Base-by-base conservation (phyloP, 2,797 vertebrate species). In the Chaenodraco wilsoni region DNA sequence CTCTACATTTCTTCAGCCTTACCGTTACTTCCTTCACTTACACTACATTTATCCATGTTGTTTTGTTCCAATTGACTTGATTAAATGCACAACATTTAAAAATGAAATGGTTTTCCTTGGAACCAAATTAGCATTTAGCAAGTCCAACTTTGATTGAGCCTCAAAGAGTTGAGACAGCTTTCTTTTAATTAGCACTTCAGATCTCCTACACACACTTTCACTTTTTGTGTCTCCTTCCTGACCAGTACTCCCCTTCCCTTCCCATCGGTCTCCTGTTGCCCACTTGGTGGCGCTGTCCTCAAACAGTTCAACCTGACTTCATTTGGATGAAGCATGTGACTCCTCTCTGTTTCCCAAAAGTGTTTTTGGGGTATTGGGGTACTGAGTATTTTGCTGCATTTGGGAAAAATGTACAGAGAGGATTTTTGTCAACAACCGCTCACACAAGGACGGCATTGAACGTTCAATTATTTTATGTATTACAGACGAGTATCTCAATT, bases 271-370 rank as follows among this genome's bases (percentile, higher is more conserved):
- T 64, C 72, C 57, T 64, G n/a, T 45, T 85, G 51, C 21, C 83
- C 89, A 81, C 89, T 78, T 75, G 74, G 72, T 85, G 86, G 85
- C 78, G 69, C 79, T 85, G 51, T 92, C 68, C 46, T 79, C 58
- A 63, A 14, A 81, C 57, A 70, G 8, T 75, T 84, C 52, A 81
- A 19, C 12, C 45, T 71, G 15, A 59, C 8, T 46, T 49, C 6
- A 58, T 59, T 75, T 73, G 19, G 58, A 64, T 65, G 71, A 79
- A 81, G 86, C 86, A 86, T 90, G 89, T 58, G 58, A 55, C 54
- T 70, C 66, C 54, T 81, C 54, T 81, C 49, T 19, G n/a, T 87
- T 89, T 78, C 78, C 78, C 77, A 66, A 70, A 90, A 59, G 65
- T 65, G 41, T 72, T 21, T 21, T 21, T 21, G 21, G 21, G 21